These are phyloP conservation scores for Epinephelus fuscoguttatus DNA, from an alignment of 2,113 vertebrate species.

Conservation along the genomic window DNA sequence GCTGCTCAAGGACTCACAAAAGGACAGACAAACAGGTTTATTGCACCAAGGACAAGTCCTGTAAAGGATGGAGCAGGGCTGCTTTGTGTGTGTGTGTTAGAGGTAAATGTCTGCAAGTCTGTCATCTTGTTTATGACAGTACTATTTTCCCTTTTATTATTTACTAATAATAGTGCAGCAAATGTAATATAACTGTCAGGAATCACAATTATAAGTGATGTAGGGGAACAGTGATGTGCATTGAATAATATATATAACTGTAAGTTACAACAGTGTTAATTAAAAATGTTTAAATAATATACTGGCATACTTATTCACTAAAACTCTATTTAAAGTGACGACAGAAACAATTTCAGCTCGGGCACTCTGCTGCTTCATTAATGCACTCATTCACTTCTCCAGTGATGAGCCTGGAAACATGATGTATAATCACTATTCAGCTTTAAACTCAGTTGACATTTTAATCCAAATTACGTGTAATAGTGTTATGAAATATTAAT, in stretches of 20 bases:
- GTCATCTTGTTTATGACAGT: not conserved
- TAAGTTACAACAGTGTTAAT: slow-evolving; percentile 37
- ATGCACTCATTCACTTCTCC: slow-evolving; percentile 24
- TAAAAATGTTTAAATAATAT: slow-evolving; percentile 45
- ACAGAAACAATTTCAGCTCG: slow-evolving; percentile 31
- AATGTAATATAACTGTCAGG: slow-evolving; percentile 4
- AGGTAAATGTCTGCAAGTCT: not conserved
- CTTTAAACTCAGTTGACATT: slow-evolving; percentile 27
- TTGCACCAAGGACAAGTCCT: slow-evolving; percentile 37
- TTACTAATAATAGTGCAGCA: slow-evolving; percentile 12
- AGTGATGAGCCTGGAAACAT: slow-evolving; percentile 17
- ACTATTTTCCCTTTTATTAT: not conserved
- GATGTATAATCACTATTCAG: slow-evolving; percentile 12
- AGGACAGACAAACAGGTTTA: slow-evolving; percentile 36
- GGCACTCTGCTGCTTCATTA: slow-evolving; percentile 50
- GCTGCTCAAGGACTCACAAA: slow-evolving; percentile 41
- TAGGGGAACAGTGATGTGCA: not conserved
- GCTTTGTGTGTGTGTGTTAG: slow-evolving; percentile 7
- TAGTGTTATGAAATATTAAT: slow-evolving; percentile 24
- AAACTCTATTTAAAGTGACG: slow-evolving; percentile 52
- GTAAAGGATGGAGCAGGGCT: slow-evolving; percentile 2
- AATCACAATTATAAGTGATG: not conserved
- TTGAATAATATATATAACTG: slow-evolving; percentile 7
- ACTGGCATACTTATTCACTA: slow-evolving; percentile 17
- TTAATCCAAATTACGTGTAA: slow-evolving; percentile 47